Base-by-base conservation (phyloP, 2,113 vertebrate genomes). In the Ochotona princeps region DNA sequence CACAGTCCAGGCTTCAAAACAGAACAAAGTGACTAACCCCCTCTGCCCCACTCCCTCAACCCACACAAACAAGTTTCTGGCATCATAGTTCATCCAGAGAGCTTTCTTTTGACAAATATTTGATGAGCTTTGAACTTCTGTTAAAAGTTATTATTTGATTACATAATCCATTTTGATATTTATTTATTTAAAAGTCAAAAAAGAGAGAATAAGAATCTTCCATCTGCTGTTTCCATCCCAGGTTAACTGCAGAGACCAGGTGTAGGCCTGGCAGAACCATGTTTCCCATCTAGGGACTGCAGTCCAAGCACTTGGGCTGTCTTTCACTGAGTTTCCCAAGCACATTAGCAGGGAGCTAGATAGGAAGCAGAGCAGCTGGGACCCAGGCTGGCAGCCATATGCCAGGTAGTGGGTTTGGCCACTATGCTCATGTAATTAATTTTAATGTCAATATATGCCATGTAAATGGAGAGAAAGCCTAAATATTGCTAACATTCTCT, bases 371-470 rank as follows among this genome's bases (percentile, higher is more conserved):
- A 57, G 14, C 54, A 57, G 54, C 18, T 44, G 38, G 38, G 38
- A 44, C 38, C 38, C 38, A 44, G 6, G 38, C 38, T 44, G 38
- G 38, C 38, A 44, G 38, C 38, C 38, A 44, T 44, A 44, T 44
- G 38, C 38, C 38, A 44, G 54, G 54, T 17, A 18, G 54, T 57
- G 54, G 18, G 12, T 57, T 57, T 57, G 18, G 5, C 54, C 54
- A 57, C 0, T 14, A 57, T 18, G 18, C 54, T 57, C 17, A 93
- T 88, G n/a, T 60, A 57, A 91, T 96, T 84, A 84, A 76, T 89
- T 91, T 95, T 93, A 95, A 91, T 92, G 88, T 95, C 88, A 83
- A 88, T 93, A 91, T 93, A 94, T 95, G 83, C 76, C 89, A 11
- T 44, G 23, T 87, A 75, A 69, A 17, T 74, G 26, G 90, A n/a